Base-by-base conservation (phyloP, 2,797 vertebrate genomes). In the Brachyalestes nurse region DNA sequence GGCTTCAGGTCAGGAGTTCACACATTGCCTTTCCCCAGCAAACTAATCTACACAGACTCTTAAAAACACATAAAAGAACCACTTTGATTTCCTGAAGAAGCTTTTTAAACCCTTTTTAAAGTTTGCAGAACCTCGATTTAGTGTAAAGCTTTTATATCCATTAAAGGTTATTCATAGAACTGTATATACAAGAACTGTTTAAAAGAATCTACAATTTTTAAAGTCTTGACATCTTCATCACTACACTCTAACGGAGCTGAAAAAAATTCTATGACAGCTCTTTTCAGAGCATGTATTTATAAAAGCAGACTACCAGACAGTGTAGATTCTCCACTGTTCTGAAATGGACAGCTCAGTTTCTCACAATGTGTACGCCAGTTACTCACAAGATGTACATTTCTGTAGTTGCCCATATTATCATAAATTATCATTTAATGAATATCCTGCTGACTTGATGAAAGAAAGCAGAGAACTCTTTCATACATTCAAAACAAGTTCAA, bases 1-100 rank as follows among this genome's bases (percentile, higher is more conserved):
- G 13, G n/a, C 7, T 72, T 21, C 57, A 28, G 55, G 49, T 64
- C 34, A 28, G 6, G 21, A 64, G 57, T 45, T 21, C 72, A 69
- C 14, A 38, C 2, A 3, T 66, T 60, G 6, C 62, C 47, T 38
- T 60, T 64, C 17, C 14, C 12, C 57, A 28, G 25, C n/a, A 62
- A 55, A 62, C 57, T 28, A 65, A 71, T 81, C 47, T 49, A 69
- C 66, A 14, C 40, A 80, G 40, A 70, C 42, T 66, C 16, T 61
- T 14, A 25, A 61, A 28, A 61, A 25, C 14, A 14, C 25, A 25
- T 0, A 47, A 47, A 8, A 8, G 34, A 34, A 4, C 34, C 34
- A 34, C 34, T 34, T 34, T 34, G 45, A 47, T 47, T 47, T 47
- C 45, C 45, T 47, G 45, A 47, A 12, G 45, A 47, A 47, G 7